phyloP scores from a whole-genome alignment of 2,888 invertebrate genomes.

The Netelia melanura region DNA sequence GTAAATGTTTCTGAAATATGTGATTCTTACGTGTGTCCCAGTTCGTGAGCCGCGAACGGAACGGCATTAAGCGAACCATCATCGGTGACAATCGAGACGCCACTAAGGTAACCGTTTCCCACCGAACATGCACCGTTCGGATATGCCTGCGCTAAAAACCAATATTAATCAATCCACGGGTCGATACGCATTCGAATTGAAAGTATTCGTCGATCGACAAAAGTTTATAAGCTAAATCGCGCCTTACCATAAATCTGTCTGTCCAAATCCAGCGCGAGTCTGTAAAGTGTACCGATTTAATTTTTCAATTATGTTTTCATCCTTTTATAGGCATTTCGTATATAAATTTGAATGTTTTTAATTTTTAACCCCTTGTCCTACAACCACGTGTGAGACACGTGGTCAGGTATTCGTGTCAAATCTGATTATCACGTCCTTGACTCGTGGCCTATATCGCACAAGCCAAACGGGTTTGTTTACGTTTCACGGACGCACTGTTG shows the following conservation, averaged over 20 bases:
- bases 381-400: too few relatives aligned
- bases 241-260: too few relatives aligned
- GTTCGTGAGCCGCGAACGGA: conserved; percentile 51
- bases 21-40: conserved; percentile 56
- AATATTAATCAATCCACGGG: too few relatives aligned
- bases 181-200: neutral
- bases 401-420: too few relatives aligned
- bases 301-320: neutral
- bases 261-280: too few relatives aligned
- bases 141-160: conserved; percentile 17
- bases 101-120: accelerated
- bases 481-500: too few relatives aligned
- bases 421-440: too few relatives aligned
- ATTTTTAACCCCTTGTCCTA: too few relatives aligned
- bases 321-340: neutral
- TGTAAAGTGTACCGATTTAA: too few relatives aligned
- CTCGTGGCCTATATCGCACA: too few relatives aligned
- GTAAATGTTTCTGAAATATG: neutral
- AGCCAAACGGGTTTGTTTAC: too few relatives aligned
- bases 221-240: too few relatives aligned
- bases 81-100: conserved; percentile 29
- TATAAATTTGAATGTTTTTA: neutral
- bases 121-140: neutral
- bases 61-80: conserved; percentile 39
- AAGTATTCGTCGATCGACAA: neutral